Base-by-base conservation (phyloP, 2,888 invertebrate species). In the Hydrotaea cyrtoneurina region DNA sequence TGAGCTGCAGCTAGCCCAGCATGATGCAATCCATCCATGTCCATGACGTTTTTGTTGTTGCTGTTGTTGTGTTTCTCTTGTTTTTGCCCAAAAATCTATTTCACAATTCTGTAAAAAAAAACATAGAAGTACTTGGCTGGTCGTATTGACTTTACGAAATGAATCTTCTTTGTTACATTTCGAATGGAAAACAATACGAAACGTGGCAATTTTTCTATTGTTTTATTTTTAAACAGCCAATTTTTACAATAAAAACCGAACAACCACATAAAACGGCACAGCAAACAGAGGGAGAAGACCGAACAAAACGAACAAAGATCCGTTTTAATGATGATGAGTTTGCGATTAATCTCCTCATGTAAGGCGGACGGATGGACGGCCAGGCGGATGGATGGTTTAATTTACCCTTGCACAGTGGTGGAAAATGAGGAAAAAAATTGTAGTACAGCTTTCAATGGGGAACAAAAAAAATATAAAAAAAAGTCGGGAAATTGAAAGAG, bases 311-410 rank as follows among this genome's bases (percentile, higher is more conserved):
- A 79, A 72, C 57, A 88, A 89, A 90, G 89, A 90, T 88, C 87
- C 87, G 88, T 88, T 90, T 91, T 90, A 91, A 90, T 90, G 89
- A 91, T 90, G 90, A 90, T 90, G 91, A 90, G 90, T 90, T 90
- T 89, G 88, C 90, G 90, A 88, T 90, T 88, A 90, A 81, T 81
- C 23, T 53, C 53, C 15, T 57, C n/a, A 76, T 21, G 2, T 0
- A 80, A 69, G 23, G 7, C 31, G 53, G 21, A 53, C 15, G 19
- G 36, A 79, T 19, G 53, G 31, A 21, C 53, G 36, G 53, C 87
- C 83, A 83, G 86, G 31, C 26, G 26, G 2, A 31, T 62, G 31
- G 62, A 39, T 10, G 10, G 39, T 1, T 13, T 31, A 7, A 31
- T 31, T 2, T 31, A 31, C 31, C 39, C 1, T n/a, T 31, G 19